Evolutionary conservation across 2,113 vertebrate genomes (phyloP), one percentile per base, ranked within the genome.

Genomic region (Scartelaos histophorus): DNA sequence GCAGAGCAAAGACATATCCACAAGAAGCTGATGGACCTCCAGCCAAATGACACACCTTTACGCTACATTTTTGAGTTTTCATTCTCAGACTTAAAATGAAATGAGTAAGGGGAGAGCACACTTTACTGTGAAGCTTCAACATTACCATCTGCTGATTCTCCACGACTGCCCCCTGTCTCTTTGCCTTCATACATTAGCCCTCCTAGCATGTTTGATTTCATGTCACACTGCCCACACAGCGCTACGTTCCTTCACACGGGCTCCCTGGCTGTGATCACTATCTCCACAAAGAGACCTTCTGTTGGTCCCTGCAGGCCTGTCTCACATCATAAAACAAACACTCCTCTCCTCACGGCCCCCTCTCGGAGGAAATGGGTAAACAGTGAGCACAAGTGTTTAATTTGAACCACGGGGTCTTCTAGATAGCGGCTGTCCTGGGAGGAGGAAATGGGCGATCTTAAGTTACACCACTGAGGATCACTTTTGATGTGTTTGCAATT

Each of bases 271-370:
- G 80, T 76, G 87, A 85, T 90, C 62, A 69, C 61, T 78, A 85
- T 87, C 75, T 85, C 71, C 79, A 85, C 84, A 76, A 67, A 81
- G 82, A 82, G 85, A 75, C 77, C 80, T 67, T 79, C 77, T 87
- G 83, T 81, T 66, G 66, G 75, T 83, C 89, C 84, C 89, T 75
- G 35, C 66, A 75, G 86, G 81, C 82, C 84, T 73, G 82, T 87
- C 85, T 87, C 74, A 81, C 78, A 83, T 87, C 74, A 80, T 82
- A 73, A 81, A 89, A 83, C 84, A 90, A 91, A 89, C 82, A 77
- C 66, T 82, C 78, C 68, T 43, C 70, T 70, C 78, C 68, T 43
- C 70, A 67, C 69, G 35, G 67, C 79, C 73, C 60, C 29, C 73
- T 82, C 38, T 71, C 75, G 74, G 68, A 56, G 75, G 43, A 69